A percentile compares a stretch with the other conserved stretches of the same genome.
phyloP scores from a whole-genome alignment of 2,888 invertebrate genomes.

The Augiades crinisus region DNA sequence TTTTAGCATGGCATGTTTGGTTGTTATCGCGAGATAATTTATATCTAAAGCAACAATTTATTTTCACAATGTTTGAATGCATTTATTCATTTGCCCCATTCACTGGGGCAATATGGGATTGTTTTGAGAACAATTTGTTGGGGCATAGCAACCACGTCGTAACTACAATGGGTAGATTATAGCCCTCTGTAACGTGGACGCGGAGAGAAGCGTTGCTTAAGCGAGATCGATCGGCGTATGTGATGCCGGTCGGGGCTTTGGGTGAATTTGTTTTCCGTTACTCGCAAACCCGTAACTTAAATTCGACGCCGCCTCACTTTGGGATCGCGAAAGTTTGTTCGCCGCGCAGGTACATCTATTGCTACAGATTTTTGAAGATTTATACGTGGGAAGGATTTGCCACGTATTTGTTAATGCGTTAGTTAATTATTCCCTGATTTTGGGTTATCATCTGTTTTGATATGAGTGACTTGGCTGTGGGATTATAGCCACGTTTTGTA shows the following conservation, averaged over 20 bases:
- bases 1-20: background rate
- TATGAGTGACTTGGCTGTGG: too few species aligned
- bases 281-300: conserved; percentile 22
- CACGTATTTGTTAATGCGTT: too few species aligned
- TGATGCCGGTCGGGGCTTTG: conserved; percentile 19
- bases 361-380: too few species aligned
- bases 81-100: conserved; percentile 1
- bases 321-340: conserved; percentile 7
- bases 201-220: conserved; percentile 21
- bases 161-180: conserved; percentile 23
- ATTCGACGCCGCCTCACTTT: conserved; percentile 16
- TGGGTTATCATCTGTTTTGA: too few species aligned
- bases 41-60: background rate
- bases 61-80: background rate
- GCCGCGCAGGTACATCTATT: too few species aligned
- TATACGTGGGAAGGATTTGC: too few species aligned
- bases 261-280: conserved; percentile 25
- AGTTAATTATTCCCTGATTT: too few species aligned
- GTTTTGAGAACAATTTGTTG: conserved; percentile 21
- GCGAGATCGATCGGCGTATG: conserved; percentile 25
- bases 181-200: conserved; percentile 20
- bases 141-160: conserved; percentile 23
- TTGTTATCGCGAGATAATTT: background rate
- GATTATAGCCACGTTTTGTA: too few species aligned
- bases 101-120: conserved; percentile 3